A percentile compares a stretch with the other conserved stretches of the same genome.
Conservation (phyloP, 1,140 invertebrate species). For the Magallana ariakensis region DNA sequence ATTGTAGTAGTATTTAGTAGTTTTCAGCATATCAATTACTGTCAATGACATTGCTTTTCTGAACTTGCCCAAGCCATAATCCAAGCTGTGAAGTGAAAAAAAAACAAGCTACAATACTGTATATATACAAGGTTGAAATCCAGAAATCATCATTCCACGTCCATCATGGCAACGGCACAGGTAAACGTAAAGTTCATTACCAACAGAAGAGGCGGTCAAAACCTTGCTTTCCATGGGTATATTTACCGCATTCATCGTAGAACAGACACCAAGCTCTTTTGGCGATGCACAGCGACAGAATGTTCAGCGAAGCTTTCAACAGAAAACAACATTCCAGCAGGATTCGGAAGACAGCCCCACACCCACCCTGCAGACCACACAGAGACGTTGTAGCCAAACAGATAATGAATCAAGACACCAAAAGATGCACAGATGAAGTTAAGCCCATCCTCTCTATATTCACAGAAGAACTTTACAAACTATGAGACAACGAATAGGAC, state of each 20-base stretch:
- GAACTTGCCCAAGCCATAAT: neutral
- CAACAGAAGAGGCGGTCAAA: conserved; percentile 9
- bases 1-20: too few species aligned
- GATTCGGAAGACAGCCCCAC: conserved; percentile 34
- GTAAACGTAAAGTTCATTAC: neutral
- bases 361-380: conserved; percentile 46
- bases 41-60: neutral
- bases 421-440: too few species aligned
- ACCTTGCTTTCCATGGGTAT: neutral
- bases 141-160: neutral
- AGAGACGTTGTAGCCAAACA: conserved; percentile 38
- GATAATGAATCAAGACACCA: neutral
- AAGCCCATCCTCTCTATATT: too few species aligned
- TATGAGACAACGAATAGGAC: conserved; percentile 35
- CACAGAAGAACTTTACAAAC: neutral
- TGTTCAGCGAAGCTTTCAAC: conserved; percentile 1
- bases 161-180: conserved; percentile 40
- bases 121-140: conserved; percentile 18
- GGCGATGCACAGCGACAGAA: conserved; percentile 15
- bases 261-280: neutral
- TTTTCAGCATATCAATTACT: neutral
- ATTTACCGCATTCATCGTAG: neutral
- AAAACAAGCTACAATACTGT: neutral
- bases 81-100: conserved; percentile 26
- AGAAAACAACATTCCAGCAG: conserved; percentile 24